Evolutionary conservation across 1,140 invertebrate genomes (phyloP).

Genomic region (Caenorhabditis tropicalis): DNA sequence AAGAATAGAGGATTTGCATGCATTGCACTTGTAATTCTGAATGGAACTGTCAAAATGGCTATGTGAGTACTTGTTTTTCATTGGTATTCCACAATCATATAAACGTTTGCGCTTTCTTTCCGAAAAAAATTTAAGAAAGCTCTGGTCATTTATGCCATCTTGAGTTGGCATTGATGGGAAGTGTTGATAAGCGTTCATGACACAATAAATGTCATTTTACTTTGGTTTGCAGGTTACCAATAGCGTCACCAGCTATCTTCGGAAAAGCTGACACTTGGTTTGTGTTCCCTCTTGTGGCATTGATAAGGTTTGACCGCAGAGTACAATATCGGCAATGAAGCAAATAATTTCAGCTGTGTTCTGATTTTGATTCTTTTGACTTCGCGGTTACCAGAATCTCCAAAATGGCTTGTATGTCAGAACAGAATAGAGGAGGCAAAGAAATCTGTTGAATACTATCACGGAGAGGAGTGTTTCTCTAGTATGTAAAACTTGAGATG

Average conservation of each 20-base stretch:
- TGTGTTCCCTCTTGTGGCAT: neutral
- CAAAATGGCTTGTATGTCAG: neutral
- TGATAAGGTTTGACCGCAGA: neutral
- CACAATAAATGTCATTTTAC: neutral
- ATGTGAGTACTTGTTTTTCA: neutral
- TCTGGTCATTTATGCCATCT: too few species aligned
- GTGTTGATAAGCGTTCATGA: neutral
- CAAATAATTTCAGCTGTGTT: neutral
- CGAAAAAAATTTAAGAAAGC: too few species aligned
- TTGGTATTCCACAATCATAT: too few species aligned
- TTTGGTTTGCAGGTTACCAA: neutral
- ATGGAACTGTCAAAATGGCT: neutral
- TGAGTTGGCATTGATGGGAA: too few species aligned
- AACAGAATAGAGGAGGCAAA: neutral
- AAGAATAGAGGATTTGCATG: constrained; percentile 24
- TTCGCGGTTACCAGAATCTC: neutral
- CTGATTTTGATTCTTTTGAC: neutral
- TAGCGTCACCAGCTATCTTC: neutral
- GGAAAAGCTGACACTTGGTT: constrained; percentile 11
- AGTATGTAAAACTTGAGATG: neutral
- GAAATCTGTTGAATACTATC: neutral
- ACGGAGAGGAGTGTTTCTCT: neutral
- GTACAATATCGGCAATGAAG: neutral
- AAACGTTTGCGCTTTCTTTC: too few species aligned
- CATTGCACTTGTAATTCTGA: neutral